Conservation (phyloP, 2,113 vertebrate genomes). For the Eulemur rufifrons region DNA sequence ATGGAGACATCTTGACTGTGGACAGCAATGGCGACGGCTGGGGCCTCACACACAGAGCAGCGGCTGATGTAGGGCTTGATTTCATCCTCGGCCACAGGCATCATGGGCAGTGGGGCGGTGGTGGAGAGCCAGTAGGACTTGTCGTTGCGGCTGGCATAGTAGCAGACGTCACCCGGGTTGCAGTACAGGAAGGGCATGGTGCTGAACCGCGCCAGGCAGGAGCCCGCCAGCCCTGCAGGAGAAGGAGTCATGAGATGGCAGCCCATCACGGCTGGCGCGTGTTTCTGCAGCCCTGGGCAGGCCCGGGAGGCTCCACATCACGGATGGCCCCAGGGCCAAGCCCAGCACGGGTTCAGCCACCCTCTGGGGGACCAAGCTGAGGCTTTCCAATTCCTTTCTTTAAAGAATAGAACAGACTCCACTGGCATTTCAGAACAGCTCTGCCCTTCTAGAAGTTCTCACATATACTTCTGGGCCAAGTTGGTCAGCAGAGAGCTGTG, state of each 20-base stretch:
- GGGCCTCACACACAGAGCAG: conserved; percentile 97
- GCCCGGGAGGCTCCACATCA: background rate
- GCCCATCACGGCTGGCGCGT: fast-evolving
- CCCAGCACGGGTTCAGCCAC: background rate
- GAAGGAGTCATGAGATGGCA: fast-evolving
- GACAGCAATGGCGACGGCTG: conserved; percentile 95
- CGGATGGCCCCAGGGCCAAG: background rate
- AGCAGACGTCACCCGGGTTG: conserved; percentile 96
- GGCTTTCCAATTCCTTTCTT: background rate
- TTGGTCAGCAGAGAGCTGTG: background rate
- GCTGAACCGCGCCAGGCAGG: conserved; percentile 94
- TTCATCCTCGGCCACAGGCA: conserved; percentile 94
- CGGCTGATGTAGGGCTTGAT: conserved; percentile 97
- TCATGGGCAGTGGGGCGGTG: conserved; percentile 97
- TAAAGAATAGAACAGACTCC: no score
- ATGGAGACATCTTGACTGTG: conserved; percentile 97
- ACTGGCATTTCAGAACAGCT: background rate
- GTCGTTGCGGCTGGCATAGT: conserved; percentile 97
- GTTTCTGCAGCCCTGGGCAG: fast-evolving
- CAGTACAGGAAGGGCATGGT: conserved; percentile 99
- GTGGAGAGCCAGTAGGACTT: conserved; percentile 99
- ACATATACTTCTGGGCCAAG: fast-evolving
- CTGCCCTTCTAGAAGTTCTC: background rate
- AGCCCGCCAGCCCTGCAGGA: conserved; percentile 93
- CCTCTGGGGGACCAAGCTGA: fast-evolving